phyloP scores from a whole-genome alignment of 1,140 invertebrate species.

The Batillaria attramentaria region DNA sequence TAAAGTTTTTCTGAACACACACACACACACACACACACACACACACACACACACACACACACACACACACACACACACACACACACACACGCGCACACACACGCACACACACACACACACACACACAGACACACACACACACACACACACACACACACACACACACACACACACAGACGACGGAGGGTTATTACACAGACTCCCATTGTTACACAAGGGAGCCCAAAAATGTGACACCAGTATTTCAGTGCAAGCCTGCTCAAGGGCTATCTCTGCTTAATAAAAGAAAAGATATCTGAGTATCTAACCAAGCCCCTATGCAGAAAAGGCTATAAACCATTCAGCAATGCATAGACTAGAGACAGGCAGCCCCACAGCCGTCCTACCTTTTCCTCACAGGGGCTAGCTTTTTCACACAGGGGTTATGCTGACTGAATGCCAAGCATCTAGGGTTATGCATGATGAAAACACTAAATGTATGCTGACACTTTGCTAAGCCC shows the following conservation, averaged over 20 bases:
- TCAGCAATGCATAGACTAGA: too few species aligned
- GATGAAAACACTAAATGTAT: too few species aligned
- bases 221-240: too few species aligned
- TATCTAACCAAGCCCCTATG: background rate
- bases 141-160: background rate
- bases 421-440: too few species aligned
- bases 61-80: constrained; percentile 16
- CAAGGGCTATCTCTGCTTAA: background rate
- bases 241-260: background rate
- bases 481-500: too few species aligned
- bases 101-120: background rate
- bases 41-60: background rate
- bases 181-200: too few species aligned
- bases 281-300: background rate
- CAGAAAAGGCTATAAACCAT: background rate
- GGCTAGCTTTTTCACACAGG: too few species aligned
- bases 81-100: constrained; percentile 12
- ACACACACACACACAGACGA: background rate
- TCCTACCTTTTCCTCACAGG: too few species aligned
- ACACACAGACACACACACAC: background rate
- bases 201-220: too few species aligned
- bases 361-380: too few species aligned
- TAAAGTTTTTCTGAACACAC: too few species aligned
- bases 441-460: too few species aligned
- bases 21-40: background rate